Evolutionary conservation across 2,113 vertebrate genomes (phyloP), one percentile per base, ranked within the genome.

Genomic region (Elaphurus davidianus): DNA sequence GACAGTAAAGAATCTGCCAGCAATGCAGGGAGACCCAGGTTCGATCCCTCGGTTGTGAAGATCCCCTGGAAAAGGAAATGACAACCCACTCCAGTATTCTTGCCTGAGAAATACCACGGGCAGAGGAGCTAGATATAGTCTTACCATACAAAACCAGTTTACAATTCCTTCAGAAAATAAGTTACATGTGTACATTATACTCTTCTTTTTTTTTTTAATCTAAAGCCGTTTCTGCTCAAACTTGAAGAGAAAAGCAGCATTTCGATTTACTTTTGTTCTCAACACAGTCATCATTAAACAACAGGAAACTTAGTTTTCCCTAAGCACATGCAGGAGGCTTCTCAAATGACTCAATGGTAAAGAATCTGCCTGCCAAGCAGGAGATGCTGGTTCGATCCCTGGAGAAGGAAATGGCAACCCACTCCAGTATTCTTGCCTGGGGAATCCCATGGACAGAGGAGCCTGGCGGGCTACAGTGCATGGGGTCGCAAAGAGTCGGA

Each of bases 261-360:
- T 96, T 90, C 33, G 55, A 10, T 86, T 94, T 88, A n/a, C n/a
- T 90, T 91, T 76, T 43, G 7, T 93, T 98, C 64, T 93, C n/a
- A 87, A 36, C 15, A 71, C 2, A 81, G 57, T 88, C 62, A 57
- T 57, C 36, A 93, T 7, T 60, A 57, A 93, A 94, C n/a, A 96
- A 67, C 0, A 94, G 52, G 91, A 96, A 92, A 89, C 84, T 74
- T 78, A 36, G 19, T 30, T 87, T 96, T 95, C 45, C 62, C 25
- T 84, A 90, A 92, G 30, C 52, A 57, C 86, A 36, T 89, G 30
- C 10, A 95, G 50, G 11, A 36, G 36, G 23, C 36, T 76, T 76
- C 71, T 12, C 71, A 76, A 23, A 6, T 76, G 21, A 43, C 71
- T 43, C 36, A 76, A 25, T 7, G 36, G 36, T 74, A 43, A 43